phyloP scores from a whole-genome alignment of 30 jellyfish, hydroid and myxozoan genomes.

The Euphysa ruthae region DNA sequence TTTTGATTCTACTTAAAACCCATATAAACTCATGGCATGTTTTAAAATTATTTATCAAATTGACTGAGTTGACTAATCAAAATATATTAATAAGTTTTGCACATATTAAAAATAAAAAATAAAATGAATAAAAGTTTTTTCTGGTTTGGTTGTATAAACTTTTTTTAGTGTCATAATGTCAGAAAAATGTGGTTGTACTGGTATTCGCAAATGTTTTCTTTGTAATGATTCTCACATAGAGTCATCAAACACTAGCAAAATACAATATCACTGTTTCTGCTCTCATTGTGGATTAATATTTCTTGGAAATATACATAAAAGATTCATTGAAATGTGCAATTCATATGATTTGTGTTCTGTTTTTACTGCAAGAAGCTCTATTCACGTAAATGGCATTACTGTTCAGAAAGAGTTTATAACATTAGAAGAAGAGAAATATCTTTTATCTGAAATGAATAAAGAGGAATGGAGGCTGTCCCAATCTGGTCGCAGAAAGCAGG shows the following conservation, averaged over 20 bases:
- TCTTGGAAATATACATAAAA: background rate
- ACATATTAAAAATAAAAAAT: no score
- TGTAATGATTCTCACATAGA: constrained; percentile 29
- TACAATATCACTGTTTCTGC: constrained; percentile 2
- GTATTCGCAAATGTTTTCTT: constrained; percentile 46
- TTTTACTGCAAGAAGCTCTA: background rate
- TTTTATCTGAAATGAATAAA: constrained; percentile 42
- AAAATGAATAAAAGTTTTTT: no score
- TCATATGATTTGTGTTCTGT: constrained; percentile 14
- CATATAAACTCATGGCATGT: no score
- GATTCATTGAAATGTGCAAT: background rate
- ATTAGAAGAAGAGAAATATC: constrained; percentile 36
- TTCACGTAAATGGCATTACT: constrained; percentile 4
- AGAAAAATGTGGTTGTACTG: constrained; percentile 64
- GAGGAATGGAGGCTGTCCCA: constrained; percentile 89
- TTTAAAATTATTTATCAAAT: no score
- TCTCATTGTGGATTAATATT: constrained; percentile 17
- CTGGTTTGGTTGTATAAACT: no score
- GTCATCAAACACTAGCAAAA: background rate
- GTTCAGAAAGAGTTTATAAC: constrained; percentile 55
- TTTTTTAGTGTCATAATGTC: no score
- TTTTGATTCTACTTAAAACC: no score
- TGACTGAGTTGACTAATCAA: no score
- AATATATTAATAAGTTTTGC: no score
- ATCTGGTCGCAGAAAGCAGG: constrained; percentile 97